phyloP scores from a whole-genome alignment of 2,888 invertebrate genomes.

The Steinernema scapterisci region DNA sequence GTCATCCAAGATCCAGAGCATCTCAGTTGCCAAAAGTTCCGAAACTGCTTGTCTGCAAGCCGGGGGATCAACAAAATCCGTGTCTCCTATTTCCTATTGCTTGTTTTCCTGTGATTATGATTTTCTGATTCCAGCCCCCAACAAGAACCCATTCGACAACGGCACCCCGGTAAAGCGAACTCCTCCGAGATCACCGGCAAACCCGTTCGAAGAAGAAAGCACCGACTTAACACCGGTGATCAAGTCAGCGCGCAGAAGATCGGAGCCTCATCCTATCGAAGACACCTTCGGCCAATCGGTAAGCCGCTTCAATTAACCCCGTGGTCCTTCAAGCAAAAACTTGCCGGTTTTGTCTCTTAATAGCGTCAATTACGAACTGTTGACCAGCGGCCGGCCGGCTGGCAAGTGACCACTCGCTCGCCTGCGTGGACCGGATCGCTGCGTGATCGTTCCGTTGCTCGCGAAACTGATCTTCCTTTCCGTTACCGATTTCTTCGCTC shows the following conservation, averaged over 20 bases:
- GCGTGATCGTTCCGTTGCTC: constrained; percentile 5
- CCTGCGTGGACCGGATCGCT: no score
- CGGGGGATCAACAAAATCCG: no score
- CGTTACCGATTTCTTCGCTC: constrained; percentile 22
- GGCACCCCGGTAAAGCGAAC: neutral
- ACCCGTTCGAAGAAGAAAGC: neutral
- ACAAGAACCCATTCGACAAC: constrained; percentile 1
- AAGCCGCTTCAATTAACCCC: neutral
- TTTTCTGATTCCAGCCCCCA: neutral
- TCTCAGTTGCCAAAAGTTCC: no score
- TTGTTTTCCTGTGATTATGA: no score
- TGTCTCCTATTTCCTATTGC: no score
- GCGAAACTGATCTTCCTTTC: constrained; percentile 17
- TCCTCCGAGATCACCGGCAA: neutral
- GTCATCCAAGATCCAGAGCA: no score
- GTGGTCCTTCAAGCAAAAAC: neutral
- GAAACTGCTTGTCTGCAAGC: no score
- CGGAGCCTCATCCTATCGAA: neutral
- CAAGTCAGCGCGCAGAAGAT: constrained; percentile 1
- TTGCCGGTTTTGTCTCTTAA: neutral
- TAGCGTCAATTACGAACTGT: neutral
- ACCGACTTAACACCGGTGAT: neutral
- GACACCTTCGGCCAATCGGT: constrained; percentile 1
- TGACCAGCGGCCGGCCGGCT: neutral
- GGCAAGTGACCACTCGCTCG: neutral